Percentiles rank a stretch among this genome's conserved stretches.
These are phyloP conservation scores for Tylochromis polylepis DNA, from an alignment of 2,113 vertebrate genomes.

Conservation along the genomic window DNA sequence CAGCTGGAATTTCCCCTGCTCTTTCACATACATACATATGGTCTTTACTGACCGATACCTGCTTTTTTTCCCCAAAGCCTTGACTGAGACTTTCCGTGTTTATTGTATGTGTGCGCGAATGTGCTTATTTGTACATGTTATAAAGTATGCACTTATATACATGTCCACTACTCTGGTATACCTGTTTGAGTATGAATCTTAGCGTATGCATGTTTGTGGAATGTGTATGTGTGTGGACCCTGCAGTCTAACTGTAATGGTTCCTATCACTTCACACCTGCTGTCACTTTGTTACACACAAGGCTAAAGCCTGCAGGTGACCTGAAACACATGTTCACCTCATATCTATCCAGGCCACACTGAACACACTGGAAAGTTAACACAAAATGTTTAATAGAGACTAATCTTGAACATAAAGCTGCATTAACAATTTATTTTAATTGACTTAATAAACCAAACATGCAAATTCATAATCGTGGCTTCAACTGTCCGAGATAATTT, in stretches of 20 bases:
- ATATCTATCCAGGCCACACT: fast-evolving
- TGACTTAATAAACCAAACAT: neutral
- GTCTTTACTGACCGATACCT: neutral
- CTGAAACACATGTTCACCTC: conserved; percentile 30
- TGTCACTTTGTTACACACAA: conserved; percentile 34
- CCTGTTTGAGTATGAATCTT: neutral
- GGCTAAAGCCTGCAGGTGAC: conserved; percentile 20
- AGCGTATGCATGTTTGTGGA: neutral
- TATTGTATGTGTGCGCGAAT: neutral
- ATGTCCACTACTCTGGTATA: neutral
- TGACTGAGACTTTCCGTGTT: neutral
- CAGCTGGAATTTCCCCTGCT: neutral
- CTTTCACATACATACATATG: neutral
- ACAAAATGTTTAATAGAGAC: neutral
- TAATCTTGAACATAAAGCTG: neutral
- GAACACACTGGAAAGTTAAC: neutral
- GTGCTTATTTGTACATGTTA: neutral
- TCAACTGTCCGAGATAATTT: neutral
- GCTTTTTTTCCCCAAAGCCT: neutral
- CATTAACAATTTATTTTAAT: neutral
- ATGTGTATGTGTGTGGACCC: neutral
- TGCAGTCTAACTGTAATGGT: conserved; percentile 40
- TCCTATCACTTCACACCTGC: conserved; percentile 57
- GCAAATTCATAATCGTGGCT: neutral
- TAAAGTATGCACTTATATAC: neutral